Evolutionary conservation across 1,140 invertebrate species (phyloP), one percentile per base, ranked within the genome.

Genomic region (Zaprionus inermis): DNA sequence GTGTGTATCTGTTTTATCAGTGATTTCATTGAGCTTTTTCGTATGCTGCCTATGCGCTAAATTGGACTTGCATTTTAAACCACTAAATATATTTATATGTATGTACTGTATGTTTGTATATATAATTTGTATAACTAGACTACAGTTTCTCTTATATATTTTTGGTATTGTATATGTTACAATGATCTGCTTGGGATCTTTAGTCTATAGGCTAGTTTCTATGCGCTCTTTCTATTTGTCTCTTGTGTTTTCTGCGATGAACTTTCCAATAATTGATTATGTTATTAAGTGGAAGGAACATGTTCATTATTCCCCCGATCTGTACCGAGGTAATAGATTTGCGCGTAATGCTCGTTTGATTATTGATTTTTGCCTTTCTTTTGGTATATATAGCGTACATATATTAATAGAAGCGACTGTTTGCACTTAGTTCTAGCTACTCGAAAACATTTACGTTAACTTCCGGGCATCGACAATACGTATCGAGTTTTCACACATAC

Each of bases 91-190:
- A 80, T 71, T 66, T 52, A 65, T 59, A 3, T 64, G 64, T 78
- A 67, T 46, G 52, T 66, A 57, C 16, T 20, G 10, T 49, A 49
- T 22, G 44, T 28, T 0, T 28, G 1, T 49, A 49, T 49, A 60
- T 72, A 41, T 70, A 60, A 61, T 72, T 82, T 88, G 79, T 88
- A 86, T 86, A 86, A 84, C 78, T 79, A 83, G 32, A 30, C 81
- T 83, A 83, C 16, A 46, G 59, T 69, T 60, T 66, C 54, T 76
- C 81, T 83, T 84, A 80, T 61, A 38, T 69, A 54, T 72, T 77
- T 75, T 77, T 75, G 44, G 79, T 86, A 86, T 88, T 86, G 83
- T 86, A 83, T 86, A 86, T 86, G 83, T 86, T 86, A 86, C 83
- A 86, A 59, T 61, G 83, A 88, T 83, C 83, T 72, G 55, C 64